These are phyloP conservation scores for Leucophora obtusa DNA, from an alignment of 2,888 invertebrate species.

Conservation along the genomic window DNA sequence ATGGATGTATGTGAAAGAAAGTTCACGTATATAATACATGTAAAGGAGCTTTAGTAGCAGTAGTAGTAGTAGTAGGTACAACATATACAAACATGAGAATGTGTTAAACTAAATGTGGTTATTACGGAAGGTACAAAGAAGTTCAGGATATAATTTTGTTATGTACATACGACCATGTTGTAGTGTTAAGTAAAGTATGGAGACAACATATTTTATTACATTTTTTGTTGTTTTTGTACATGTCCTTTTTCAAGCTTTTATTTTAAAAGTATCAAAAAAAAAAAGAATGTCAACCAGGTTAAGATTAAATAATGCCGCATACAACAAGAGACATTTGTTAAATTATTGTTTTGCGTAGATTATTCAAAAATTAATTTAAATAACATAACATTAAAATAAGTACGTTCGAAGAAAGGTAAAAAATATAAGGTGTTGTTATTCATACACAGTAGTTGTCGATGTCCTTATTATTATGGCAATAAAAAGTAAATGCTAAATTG, in stretches of 20 bases:
- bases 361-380: conserved; percentile 57
- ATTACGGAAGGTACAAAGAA: conserved; percentile 34
- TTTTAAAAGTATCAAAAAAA: not conserved
- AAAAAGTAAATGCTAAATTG: not conserved
- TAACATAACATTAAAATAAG: conserved; percentile 38
- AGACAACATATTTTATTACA: conserved; percentile 42
- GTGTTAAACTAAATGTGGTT: conserved; percentile 39
- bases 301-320: conserved; percentile 36
- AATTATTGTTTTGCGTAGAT: conserved; percentile 51
- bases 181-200: conserved; percentile 47
- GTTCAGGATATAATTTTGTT: conserved; percentile 42
- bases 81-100: conserved; percentile 24
- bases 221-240: conserved; percentile 14
- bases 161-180: conserved; percentile 5
- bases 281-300: conserved; percentile 30
- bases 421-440: conserved; percentile 14
- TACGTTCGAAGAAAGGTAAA: not conserved
- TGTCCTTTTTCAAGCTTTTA: not conserved
- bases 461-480: not conserved
- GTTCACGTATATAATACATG: too few relatives aligned
- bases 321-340: conserved; percentile 48
- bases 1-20: too few relatives aligned
- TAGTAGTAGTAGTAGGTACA: not conserved
- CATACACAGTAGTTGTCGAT: not conserved
- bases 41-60: not conserved